Evolutionary conservation across 2,888 invertebrate species (phyloP), one percentile per base, ranked within the genome.

Genomic region (Macrophya annulata): DNA sequence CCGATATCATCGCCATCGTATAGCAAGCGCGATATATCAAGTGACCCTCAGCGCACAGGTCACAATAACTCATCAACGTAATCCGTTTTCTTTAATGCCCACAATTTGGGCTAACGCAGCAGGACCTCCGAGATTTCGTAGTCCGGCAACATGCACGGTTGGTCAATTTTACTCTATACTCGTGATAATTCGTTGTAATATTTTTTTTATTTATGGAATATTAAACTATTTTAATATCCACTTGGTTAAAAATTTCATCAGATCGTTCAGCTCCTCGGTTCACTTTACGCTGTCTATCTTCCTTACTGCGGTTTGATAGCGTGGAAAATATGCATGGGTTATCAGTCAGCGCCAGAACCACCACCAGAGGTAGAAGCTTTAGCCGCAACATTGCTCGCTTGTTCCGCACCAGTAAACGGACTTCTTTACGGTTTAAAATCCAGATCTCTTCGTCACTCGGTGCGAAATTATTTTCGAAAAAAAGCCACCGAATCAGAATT

Each of bases 11-110:
- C 95, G 97, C 8, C 97, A 97, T 92, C 95, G 97, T 86, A 98
- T 98, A 88, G 97, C 97, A 45, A 97, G 97, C 74, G 97, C 97
- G 40, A 97, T 97, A 88, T 97, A 97, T 93, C 97, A 97, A 94
- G 97, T 97, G 68, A 97, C 97, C 0, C 93, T 97, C 83, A 97
- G 97, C 10, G 97, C 97, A 0, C 97, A 97, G 94, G 97, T 97
- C 88, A 97, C 97, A 79, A 97, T 97, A 89, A 97, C 97, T 0
- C 97, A 97, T 91, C 97, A 97, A 92, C 94, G 97, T 87, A 97
- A 97, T 90, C 97, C 97, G 10, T 97, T 97, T 92, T 71, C 82
- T 9, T 95, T 96, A 87, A 95, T 96, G 74, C 96, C 96, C 45
- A 95, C 96, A 0, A 95, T 96, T 1, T 96, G 96, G 0, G 94